These are phyloP conservation scores for Heterodera schachtii DNA, from an alignment of 1,140 invertebrate genomes.

Conservation along the genomic window DNA sequence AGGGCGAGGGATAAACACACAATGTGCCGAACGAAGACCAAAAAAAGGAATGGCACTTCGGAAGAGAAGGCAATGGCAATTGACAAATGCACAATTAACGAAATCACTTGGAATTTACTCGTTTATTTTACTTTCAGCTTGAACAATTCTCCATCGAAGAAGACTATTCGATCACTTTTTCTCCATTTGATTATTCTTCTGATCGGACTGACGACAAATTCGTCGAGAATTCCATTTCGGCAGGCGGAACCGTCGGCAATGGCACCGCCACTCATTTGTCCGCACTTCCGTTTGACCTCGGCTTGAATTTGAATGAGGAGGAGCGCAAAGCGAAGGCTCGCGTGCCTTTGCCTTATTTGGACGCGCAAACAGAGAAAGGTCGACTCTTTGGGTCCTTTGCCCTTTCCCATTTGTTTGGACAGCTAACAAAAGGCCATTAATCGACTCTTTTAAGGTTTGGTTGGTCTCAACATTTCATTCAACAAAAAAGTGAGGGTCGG, in stretches of 20 bases:
- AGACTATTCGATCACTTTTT: constrained; percentile 4
- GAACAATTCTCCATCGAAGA: constrained; percentile 37
- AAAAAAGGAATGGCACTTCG: constrained; percentile 40
- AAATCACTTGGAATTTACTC: neutral
- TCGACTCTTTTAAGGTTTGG: constrained; percentile 33
- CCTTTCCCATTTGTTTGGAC: neutral
- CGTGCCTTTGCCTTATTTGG: constrained; percentile 41
- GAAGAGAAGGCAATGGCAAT: constrained; percentile 35
- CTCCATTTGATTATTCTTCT: constrained; percentile 8
- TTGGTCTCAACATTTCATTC: constrained; percentile 43
- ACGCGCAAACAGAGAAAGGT: constrained; percentile 46
- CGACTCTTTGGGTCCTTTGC: neutral
- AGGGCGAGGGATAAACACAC: neutral
- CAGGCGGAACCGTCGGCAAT: neutral
- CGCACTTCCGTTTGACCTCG: constrained; percentile 44
- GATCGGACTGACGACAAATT: constrained; percentile 9
- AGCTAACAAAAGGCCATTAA: neutral
- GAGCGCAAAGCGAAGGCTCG: constrained; percentile 40
- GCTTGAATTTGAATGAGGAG: constrained; percentile 41
- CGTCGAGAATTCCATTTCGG: too few relatives aligned
- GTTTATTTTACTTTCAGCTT: constrained; percentile 26
- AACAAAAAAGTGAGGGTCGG: constrained; percentile 51
- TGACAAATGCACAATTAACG: neutral
- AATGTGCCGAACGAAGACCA: constrained; percentile 39
- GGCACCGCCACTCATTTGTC: neutral